phyloP scores from a whole-genome alignment of 30 jellyfish, hydroid and myxozoan genomes.

The Nemopilema nomurai region DNA sequence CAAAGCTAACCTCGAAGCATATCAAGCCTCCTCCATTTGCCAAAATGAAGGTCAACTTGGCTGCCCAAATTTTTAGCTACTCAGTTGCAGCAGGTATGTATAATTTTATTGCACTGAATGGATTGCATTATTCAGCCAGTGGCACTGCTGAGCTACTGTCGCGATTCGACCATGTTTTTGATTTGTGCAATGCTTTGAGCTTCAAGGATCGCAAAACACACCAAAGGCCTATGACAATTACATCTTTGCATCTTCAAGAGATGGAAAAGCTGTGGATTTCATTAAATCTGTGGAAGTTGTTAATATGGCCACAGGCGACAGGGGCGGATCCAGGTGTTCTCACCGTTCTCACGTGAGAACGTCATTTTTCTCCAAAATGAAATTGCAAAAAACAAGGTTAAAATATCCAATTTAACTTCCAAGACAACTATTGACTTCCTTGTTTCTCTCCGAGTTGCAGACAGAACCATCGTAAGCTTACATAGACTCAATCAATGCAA shows the following conservation, averaged over 20 bases:
- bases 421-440: too few species aligned
- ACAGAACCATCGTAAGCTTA: too few species aligned
- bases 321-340: too few species aligned
- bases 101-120: slow-evolving; percentile 40
- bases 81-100: slow-evolving; percentile 52
- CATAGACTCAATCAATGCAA: too few species aligned
- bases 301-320: not conserved
- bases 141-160: slow-evolving; percentile 35
- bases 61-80: too few species aligned
- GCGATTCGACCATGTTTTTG: slow-evolving; percentile 35
- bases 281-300: slow-evolving; percentile 15
- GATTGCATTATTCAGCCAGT: slow-evolving; percentile 29
- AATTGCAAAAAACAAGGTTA: too few species aligned
- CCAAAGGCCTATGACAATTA: slow-evolving; percentile 21
- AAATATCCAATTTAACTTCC: too few species aligned
- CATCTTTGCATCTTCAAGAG: slow-evolving; percentile 9
- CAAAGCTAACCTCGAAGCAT: slow-evolving; percentile 46
- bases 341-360: too few species aligned
- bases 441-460: too few species aligned
- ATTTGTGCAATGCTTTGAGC: slow-evolving; percentile 20
- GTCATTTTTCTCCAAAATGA: too few species aligned
- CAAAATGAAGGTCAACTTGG: slow-evolving; percentile 52
- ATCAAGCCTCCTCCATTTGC: slow-evolving; percentile 20
- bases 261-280: slow-evolving; percentile 2
- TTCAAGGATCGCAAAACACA: slow-evolving; percentile 22